Base-by-base conservation (phyloP, 2,888 invertebrate genomes). In the Diaphora mendica region DNA sequence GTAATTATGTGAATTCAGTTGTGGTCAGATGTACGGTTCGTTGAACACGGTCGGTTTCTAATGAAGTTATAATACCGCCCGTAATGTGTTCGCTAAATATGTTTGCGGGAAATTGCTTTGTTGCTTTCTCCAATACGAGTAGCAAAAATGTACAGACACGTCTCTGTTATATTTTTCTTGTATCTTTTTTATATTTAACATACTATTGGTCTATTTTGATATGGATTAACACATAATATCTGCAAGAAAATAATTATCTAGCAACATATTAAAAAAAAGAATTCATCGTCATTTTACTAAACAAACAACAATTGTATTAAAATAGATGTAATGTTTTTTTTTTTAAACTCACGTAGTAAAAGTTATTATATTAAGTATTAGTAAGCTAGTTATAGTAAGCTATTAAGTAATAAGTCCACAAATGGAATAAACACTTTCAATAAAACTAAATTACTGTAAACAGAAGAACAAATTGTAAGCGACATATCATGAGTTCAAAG, bases 401-500 rank as follows among this genome's bases (percentile, higher is more conserved):
- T 48, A 23, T 44, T 13, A 64, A 65, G 48, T 55, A 73, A 55
- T 33, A 42, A 33, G 11, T 55, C 64, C 26, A 55, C 55, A 68
- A 73, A 65, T 30, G 1, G 73, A 30, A 55, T 69, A 69, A 0
- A 55, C 65, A 4, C 30, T 75, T 78, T 77, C 75, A 77, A 79
- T 79, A 78, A 80, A 86, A 80, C 72, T 82, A 82, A 87, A 83
- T 87, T 84, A 85, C 83, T 81, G 83, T 84, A 80, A 82, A 82
- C 82, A 80, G 76, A 82, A 69, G 80, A 79, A 88, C 86, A 91
- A 90, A 92, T 91, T 89, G 87, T 87, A 83, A 86, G 86, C 87
- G 84, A 87, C 84, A 83, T 89, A 89, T 90, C 89, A 86, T 87
- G 85, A 93, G 92, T 94, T 94, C 93, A 93, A 94, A 93, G 92